phyloP scores from a whole-genome alignment of 2,797 vertebrate species.

The Cynopterus sphinx region DNA sequence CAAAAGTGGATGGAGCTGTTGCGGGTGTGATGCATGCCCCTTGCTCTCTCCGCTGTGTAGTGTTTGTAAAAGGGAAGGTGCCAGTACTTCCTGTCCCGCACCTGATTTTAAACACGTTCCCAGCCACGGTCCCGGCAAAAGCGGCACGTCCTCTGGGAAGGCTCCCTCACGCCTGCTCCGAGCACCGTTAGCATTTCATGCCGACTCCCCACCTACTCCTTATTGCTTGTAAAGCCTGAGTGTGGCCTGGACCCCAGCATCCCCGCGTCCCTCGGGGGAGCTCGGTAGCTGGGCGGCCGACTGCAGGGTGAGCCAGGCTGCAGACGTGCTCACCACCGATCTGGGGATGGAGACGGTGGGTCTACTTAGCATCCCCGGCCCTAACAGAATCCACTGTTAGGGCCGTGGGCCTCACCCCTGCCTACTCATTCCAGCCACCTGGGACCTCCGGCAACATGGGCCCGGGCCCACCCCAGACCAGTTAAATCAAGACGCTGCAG shows the following conservation, averaged over 20 bases:
- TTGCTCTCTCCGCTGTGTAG: not conserved
- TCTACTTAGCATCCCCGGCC: not conserved
- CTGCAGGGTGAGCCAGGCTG: fast-evolving
- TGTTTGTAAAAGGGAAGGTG: not conserved
- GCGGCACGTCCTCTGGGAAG: not conserved
- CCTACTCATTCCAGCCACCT: not conserved
- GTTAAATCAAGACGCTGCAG: not conserved
- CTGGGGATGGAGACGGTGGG: fast-evolving
- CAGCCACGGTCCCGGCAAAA: not conserved
- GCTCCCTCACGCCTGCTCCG: not conserved
- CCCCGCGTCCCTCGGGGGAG: not conserved
- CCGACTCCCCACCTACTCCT: not conserved
- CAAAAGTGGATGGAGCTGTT: not conserved
- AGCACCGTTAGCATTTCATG: not conserved
- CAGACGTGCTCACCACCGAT: fast-evolving
- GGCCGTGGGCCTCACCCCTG: not conserved
- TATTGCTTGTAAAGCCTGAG: not conserved
- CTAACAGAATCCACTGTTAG: too few relatives aligned
- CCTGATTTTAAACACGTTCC: not conserved
- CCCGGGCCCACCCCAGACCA: not conserved
- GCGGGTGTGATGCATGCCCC: not conserved
- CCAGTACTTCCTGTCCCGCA: not conserved
- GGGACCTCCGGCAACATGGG: not conserved
- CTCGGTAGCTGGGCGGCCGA: not conserved
- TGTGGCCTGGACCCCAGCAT: fast-evolving